A percentile compares a stretch with the other conserved stretches of the same genome.
Evolutionary conservation across 2,797 vertebrate species (phyloP).

Genomic region (Coluber constrictor): DNA sequence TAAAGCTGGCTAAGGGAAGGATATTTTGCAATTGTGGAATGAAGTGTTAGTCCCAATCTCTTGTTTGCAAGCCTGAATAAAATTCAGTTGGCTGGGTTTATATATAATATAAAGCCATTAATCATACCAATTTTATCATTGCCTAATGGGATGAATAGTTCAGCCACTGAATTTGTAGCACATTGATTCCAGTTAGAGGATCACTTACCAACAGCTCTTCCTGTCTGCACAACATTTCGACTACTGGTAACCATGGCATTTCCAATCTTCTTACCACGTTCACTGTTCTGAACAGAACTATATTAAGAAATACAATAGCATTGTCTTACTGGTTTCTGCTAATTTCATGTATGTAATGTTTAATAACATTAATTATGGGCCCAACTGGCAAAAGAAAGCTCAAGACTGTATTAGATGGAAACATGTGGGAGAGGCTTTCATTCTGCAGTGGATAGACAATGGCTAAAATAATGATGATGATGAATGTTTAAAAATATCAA

Average conservation of each 20-base stretch:
- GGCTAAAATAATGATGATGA: background rate
- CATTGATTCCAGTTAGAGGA: background rate
- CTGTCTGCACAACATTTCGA: slow-evolving; percentile 90
- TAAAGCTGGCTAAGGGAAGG: background rate
- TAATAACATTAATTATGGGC: background rate
- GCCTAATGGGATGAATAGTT: background rate
- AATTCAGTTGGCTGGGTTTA: background rate
- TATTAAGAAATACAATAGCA: slow-evolving; percentile 38
- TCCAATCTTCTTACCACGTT: slow-evolving; percentile 94
- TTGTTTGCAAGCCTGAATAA: background rate
- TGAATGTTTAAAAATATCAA: background rate
- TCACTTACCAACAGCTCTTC: slow-evolving; percentile 90
- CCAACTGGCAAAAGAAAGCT: background rate
- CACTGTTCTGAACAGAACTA: slow-evolving; percentile 97
- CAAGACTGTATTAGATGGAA: background rate
- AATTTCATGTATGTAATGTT: background rate
- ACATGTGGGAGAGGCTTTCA: background rate
- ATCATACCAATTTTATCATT: background rate
- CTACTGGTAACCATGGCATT: slow-evolving; percentile 93
- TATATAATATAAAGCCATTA: background rate
- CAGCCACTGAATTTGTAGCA: background rate
- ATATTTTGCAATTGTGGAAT: background rate
- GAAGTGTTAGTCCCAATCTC: background rate
- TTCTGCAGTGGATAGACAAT: background rate
- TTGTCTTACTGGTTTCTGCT: background rate